A percentile compares a stretch with the other conserved stretches of the same genome.
These are phyloP conservation scores for Ornithoptera alexandrae DNA, from an alignment of 2,888 invertebrate species.

Conservation along the genomic window DNA sequence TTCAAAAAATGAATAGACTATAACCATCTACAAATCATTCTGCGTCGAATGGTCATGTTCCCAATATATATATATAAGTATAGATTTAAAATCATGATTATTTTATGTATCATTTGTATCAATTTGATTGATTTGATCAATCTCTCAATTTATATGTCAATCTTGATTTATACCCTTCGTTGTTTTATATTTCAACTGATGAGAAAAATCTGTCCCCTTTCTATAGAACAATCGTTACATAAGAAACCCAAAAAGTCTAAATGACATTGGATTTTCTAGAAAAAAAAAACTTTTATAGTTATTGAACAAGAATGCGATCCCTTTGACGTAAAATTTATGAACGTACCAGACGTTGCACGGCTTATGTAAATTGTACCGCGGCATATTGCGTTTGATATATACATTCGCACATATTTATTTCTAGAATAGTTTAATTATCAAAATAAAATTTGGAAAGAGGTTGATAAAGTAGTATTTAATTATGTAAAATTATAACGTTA, in stretches of 20 bases:
- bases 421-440: background rate
- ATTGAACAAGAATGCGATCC: slow-evolving; percentile 15
- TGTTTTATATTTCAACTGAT: background rate
- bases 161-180: background rate
- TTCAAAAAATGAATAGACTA: no score
- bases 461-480: background rate
- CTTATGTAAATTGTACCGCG: slow-evolving; percentile 16
- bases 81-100: no score
- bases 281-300: slow-evolving; percentile 17
- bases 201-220: background rate
- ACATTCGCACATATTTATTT: background rate
- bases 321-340: slow-evolving; percentile 14
- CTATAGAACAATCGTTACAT: slow-evolving; percentile 2
- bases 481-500: background rate
- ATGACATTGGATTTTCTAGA: slow-evolving; percentile 15
- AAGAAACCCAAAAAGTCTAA: slow-evolving; percentile 16
- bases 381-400: background rate
- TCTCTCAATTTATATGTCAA: background rate
- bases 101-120: no score
- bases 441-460: background rate
- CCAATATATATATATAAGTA: no score
- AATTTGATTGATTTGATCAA: no score
- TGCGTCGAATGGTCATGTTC: no score
- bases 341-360: slow-evolving; percentile 14
- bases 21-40: no score